phyloP scores from a whole-genome alignment of 2,797 vertebrate species.

The Platalea minor region DNA sequence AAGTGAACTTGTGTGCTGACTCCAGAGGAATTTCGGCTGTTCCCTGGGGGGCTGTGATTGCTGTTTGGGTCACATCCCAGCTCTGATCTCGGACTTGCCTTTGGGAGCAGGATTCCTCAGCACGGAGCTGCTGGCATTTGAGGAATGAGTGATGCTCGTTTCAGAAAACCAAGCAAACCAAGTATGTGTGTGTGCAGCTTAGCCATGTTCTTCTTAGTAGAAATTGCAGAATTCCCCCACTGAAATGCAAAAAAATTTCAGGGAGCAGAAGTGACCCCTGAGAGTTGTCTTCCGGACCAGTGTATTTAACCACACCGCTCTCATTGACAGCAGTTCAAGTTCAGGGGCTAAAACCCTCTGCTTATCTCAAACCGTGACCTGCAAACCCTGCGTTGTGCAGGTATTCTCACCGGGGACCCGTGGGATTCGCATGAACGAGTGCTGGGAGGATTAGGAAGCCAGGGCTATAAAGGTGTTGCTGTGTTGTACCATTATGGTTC shows the following conservation, averaged over 20 bases:
- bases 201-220: neutral
- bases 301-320: neutral
- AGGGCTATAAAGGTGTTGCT: neutral
- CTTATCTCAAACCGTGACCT: neutral
- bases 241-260: neutral
- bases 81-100: slow-evolving; percentile 11
- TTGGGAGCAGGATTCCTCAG: slow-evolving; percentile 34
- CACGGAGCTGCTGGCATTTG: slow-evolving; percentile 19
- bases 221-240: neutral
- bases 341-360: neutral
- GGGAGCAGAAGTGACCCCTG: neutral
- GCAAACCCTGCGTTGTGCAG: neutral
- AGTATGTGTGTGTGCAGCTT: neutral
- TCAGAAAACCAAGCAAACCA: neutral
- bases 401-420: rapidly evolving
- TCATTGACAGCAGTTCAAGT: neutral
- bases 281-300: neutral
- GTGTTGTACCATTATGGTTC: rapidly evolving
- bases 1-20: slow-evolving; percentile 26
- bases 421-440: neutral
- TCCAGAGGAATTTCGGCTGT: slow-evolving; percentile 26
- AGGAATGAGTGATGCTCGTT: slow-evolving; percentile 21
- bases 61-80: slow-evolving; percentile 47
- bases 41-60: neutral
- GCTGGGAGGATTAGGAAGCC: neutral